These are phyloP conservation scores for Ispidina picta DNA, from an alignment of 2,797 vertebrate genomes.

Conservation along the genomic window DNA sequence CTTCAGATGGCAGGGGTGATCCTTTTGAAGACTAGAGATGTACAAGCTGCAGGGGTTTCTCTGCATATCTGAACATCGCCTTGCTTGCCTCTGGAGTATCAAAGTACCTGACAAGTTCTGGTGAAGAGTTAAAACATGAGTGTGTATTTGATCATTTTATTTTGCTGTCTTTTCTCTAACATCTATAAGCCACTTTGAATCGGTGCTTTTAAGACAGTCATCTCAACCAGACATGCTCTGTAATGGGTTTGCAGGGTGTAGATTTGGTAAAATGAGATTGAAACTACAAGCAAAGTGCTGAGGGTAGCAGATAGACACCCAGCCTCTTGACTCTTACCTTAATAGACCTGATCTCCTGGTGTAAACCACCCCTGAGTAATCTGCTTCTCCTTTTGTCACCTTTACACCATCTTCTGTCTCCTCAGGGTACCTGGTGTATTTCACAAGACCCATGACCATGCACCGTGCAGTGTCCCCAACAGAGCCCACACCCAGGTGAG, in stretches of 20 bases:
- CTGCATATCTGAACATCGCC: neutral
- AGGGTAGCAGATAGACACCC: neutral
- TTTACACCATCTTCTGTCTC: neutral
- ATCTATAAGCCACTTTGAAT: neutral
- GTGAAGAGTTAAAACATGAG: neutral
- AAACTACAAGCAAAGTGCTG: neutral
- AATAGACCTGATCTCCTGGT: neutral
- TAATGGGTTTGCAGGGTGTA: neutral
- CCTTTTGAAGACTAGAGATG: neutral
- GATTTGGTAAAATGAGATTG: neutral
- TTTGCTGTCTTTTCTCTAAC: neutral
- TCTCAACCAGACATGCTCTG: neutral
- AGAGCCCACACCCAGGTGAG: slow-evolving; percentile 93
- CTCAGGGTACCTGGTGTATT: slow-evolving; percentile 92
- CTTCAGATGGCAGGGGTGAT: neutral
- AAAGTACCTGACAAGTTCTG: neutral
- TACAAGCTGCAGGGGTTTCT: neutral
- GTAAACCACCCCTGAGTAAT: neutral
- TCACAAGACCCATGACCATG: slow-evolving; percentile 95
- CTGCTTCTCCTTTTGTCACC: neutral
- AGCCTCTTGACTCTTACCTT: neutral
- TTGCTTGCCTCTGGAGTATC: neutral
- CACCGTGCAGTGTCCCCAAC: slow-evolving; percentile 90
- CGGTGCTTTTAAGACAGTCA: neutral
- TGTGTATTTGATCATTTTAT: neutral